Percentiles rank a stretch among this genome's conserved stretches.
Evolutionary conservation across 2,113 vertebrate genomes (phyloP).

Genomic region (Notothenia rossii): DNA sequence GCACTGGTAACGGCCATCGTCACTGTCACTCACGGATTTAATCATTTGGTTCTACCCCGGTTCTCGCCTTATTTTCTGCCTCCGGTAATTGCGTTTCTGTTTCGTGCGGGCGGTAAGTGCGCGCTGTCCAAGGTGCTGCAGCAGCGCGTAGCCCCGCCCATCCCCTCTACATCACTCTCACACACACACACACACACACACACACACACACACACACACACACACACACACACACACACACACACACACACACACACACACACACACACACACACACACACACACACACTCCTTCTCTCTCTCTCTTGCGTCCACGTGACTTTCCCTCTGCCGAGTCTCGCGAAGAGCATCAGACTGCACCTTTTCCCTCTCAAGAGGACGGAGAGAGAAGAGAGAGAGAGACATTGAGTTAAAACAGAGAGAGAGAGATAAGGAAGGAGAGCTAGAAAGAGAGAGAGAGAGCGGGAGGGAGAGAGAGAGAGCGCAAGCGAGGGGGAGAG

Average conservation of each 20-base stretch:
- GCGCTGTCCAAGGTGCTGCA: constrained; percentile 79
- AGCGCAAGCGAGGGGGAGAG: constrained; percentile 17
- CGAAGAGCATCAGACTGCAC: constrained; percentile 81
- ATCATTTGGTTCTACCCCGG: constrained; percentile 60
- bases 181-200: constrained; percentile 1
- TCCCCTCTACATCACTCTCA: constrained; percentile 32
- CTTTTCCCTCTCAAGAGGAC: constrained; percentile 76
- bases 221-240: constrained; percentile 2
- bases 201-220: neutral
- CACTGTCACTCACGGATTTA: constrained; percentile 58
- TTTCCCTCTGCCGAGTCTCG: constrained; percentile 67
- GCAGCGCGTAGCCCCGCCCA: constrained; percentile 77
- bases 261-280: neutral
- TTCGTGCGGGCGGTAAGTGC: constrained; percentile 53
- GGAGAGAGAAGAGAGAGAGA: constrained; percentile 53
- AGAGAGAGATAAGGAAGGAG: constrained; percentile 36
- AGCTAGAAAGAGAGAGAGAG: neutral
- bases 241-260: constrained; percentile 3
- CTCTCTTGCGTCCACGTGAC: constrained; percentile 68
- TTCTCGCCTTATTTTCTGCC: constrained; percentile 63
- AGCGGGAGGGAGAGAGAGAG: constrained; percentile 23
- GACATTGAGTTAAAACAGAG: constrained; percentile 44
- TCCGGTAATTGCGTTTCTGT: constrained; percentile 67
- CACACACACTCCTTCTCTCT: constrained; percentile 18
- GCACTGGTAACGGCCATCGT: constrained; percentile 45